Percentiles rank a stretch among this genome's conserved stretches.
phyloP scores from a whole-genome alignment of 2,797 vertebrate species.

The Pempheris klunzingeri region DNA sequence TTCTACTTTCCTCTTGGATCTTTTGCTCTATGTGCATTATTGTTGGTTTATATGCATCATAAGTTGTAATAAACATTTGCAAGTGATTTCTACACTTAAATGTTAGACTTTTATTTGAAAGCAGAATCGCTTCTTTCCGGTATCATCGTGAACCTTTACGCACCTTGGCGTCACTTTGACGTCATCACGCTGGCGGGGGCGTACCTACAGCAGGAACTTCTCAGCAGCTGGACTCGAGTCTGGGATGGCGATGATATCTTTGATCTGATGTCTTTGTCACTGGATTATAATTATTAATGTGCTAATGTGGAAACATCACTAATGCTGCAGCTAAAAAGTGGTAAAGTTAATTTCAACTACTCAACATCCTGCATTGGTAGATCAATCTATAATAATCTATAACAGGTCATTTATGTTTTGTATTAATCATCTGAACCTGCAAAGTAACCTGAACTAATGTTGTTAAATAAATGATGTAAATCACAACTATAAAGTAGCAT shows the following conservation, averaged over 20 bases:
- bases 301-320: too few relatives aligned
- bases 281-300: too few relatives aligned
- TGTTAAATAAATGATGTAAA: too few relatives aligned
- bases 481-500: too few relatives aligned
- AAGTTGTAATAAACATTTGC: neutral
- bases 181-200: neutral
- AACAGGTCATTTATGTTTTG: too few relatives aligned
- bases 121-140: neutral
- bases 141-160: neutral
- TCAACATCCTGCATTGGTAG: too few relatives aligned
- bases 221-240: neutral
- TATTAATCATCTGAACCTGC: too few relatives aligned
- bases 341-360: too few relatives aligned
- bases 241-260: neutral
- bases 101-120: neutral
- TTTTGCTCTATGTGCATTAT: neutral
- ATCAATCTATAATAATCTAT: too few relatives aligned
- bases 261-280: too few relatives aligned
- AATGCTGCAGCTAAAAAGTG: too few relatives aligned
- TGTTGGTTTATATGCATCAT: neutral
- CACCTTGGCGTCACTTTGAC: neutral
- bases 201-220: neutral
- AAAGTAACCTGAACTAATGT: too few relatives aligned
- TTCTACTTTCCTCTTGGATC: neutral
- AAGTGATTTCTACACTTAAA: neutral